phyloP scores from a whole-genome alignment of 2,888 invertebrate genomes.

The Drosophila lutescens region DNA sequence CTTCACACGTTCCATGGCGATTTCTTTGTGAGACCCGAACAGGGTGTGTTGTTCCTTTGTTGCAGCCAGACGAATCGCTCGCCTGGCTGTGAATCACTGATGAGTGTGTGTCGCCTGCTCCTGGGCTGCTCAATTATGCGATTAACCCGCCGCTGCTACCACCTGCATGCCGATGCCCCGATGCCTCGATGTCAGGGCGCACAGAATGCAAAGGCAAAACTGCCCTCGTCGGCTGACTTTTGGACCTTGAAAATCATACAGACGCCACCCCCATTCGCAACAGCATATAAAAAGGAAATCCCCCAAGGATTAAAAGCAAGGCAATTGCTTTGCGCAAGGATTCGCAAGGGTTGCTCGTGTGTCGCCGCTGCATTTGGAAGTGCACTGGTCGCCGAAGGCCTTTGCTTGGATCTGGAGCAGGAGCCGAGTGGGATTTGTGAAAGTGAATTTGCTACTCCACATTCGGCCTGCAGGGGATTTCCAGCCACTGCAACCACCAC shows the following conservation, averaged over 20 bases:
- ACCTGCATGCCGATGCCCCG: slow-evolving; percentile 34
- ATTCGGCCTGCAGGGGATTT: slow-evolving; percentile 15
- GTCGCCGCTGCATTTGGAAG: slow-evolving; percentile 30
- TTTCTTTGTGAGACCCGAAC: slow-evolving; percentile 33
- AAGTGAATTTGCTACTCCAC: slow-evolving; percentile 46
- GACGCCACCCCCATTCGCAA: slow-evolving; percentile 33
- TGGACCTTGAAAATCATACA: slow-evolving; percentile 43
- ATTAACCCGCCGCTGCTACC: slow-evolving; percentile 39
- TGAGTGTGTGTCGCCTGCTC: slow-evolving; percentile 35
- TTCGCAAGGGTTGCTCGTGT: slow-evolving; percentile 40
- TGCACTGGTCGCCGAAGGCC: slow-evolving; percentile 36
- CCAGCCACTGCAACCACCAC: slow-evolving; percentile 36
- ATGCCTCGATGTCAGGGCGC: too few relatives aligned
- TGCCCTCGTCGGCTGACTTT: slow-evolving; percentile 39
- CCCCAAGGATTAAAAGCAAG: slow-evolving; percentile 37
- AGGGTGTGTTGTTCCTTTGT: slow-evolving; percentile 39
- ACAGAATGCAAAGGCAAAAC: slow-evolving; percentile 9
- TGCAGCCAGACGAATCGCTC: slow-evolving; percentile 30
- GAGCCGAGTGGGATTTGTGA: slow-evolving; percentile 31
- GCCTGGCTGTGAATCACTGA: slow-evolving; percentile 56
- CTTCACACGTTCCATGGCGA: slow-evolving; percentile 44
- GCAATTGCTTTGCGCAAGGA: slow-evolving; percentile 15
- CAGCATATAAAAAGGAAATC: slow-evolving; percentile 9
- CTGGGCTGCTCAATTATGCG: slow-evolving; percentile 45
- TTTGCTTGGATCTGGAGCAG: slow-evolving; percentile 38